Evolutionary conservation across 2,797 vertebrate species (phyloP).

Genomic region (Lutjanus campechanus): DNA sequence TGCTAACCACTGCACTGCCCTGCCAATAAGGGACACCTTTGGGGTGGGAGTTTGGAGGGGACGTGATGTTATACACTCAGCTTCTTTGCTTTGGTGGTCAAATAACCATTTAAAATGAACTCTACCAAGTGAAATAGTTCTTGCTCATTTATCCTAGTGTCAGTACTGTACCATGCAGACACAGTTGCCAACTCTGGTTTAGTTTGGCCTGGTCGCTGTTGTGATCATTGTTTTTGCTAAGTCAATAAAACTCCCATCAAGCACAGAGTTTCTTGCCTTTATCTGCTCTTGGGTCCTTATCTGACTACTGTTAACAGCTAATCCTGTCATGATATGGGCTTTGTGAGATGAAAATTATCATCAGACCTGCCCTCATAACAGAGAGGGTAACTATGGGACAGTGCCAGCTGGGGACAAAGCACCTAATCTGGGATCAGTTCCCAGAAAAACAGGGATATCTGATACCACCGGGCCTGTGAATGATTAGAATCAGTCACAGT

Average conservation of each 20-base stretch:
- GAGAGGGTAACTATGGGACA: background rate
- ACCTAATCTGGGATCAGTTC: constrained; percentile 15
- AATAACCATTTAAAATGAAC: background rate
- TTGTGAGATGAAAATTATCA: background rate
- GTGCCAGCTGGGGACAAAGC: constrained; percentile 12
- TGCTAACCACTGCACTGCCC: too few species aligned
- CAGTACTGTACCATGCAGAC: background rate
- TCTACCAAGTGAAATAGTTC: background rate
- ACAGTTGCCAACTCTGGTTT: background rate
- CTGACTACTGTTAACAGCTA: constrained; percentile 5
- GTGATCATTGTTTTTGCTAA: background rate
- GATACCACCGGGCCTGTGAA: constrained; percentile 2
- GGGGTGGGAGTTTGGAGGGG: too few species aligned
- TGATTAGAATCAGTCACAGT: constrained; percentile 8
- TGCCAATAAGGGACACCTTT: too few species aligned
- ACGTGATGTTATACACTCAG: background rate
- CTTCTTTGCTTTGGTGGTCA: background rate
- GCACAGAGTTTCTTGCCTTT: background rate
- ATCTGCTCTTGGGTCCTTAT: constrained; percentile 11
- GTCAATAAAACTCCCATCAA: constrained; percentile 20
- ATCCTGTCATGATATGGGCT: constrained; percentile 17
- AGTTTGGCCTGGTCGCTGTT: background rate
- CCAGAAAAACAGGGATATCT: background rate
- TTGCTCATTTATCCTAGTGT: background rate
- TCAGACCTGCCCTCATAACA: background rate